Percentiles rank a stretch among this genome's conserved stretches.
Evolutionary conservation across 2,888 invertebrate species (phyloP).

Genomic region (Ophioninae sp.): DNA sequence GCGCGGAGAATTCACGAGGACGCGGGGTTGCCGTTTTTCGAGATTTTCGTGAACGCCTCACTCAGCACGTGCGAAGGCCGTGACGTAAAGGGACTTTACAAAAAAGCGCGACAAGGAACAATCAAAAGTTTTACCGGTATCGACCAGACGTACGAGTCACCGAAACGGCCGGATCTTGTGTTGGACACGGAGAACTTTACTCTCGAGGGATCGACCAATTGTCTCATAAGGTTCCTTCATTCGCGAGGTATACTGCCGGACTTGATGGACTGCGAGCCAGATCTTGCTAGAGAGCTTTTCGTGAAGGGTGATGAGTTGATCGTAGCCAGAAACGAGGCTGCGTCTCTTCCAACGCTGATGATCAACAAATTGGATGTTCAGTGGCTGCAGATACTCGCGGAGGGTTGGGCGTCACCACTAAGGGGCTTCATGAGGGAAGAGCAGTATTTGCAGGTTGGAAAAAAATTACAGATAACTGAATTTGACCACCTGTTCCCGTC

Average conservation of each 20-base stretch:
- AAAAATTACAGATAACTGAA: no score
- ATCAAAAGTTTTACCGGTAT: constrained; percentile 95
- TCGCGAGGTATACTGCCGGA: constrained; percentile 85
- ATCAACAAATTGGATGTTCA: constrained; percentile 94
- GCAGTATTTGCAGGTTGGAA: constrained; percentile 89
- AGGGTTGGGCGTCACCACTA: constrained; percentile 99
- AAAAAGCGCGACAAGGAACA: constrained; percentile 95
- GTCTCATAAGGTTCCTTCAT: constrained; percentile 92
- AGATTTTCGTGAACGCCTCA: constrained; percentile 97
- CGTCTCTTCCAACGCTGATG: constrained; percentile 87
- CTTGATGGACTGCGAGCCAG: constrained; percentile 75
- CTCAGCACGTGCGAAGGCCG: constrained; percentile 95
- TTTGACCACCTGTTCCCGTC: neutral
- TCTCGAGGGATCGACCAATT: constrained; percentile 92
- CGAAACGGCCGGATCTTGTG: constrained; percentile 91
- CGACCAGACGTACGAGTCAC: constrained; percentile 95
- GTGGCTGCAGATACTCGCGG: constrained; percentile 97
- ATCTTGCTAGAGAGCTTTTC: constrained; percentile 81
- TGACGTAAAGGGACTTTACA: constrained; percentile 98
- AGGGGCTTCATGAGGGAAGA: constrained; percentile 98
- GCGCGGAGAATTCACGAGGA: constrained; percentile 95
- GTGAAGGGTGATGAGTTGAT: constrained; percentile 39
- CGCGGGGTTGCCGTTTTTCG: constrained; percentile 93
- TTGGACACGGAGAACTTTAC: constrained; percentile 91
- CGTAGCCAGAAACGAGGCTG: constrained; percentile 87